These are phyloP conservation scores for Acrossocheilus fasciatus DNA, from an alignment of 2,797 vertebrate species.

Conservation along the genomic window DNA sequence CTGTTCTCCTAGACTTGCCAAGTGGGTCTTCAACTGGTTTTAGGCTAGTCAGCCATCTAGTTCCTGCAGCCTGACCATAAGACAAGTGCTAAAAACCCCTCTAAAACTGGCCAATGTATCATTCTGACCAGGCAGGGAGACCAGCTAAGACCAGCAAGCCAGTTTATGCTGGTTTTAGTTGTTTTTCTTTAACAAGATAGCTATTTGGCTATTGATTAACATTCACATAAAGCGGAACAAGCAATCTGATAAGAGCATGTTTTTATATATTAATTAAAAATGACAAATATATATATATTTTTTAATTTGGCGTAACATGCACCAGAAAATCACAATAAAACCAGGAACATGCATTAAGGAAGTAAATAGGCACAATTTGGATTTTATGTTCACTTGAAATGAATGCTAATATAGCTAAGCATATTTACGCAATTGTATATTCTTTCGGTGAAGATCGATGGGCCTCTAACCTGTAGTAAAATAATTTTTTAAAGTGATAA, in stretches of 20 bases:
- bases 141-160: background rate
- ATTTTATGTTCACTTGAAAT: background rate
- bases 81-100: background rate
- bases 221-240: background rate
- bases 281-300: background rate
- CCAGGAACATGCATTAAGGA: slow-evolving; percentile 16
- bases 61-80: background rate
- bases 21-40: background rate
- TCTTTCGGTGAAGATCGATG: background rate
- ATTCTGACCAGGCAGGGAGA: background rate
- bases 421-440: background rate
- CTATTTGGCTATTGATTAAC: background rate
- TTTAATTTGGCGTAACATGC: background rate
- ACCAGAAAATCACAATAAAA: background rate
- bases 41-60: background rate
- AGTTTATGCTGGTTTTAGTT: background rate
- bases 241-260: background rate
- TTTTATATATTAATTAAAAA: background rate
- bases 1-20: background rate
- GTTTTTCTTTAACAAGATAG: background rate
- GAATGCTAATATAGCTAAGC: background rate
- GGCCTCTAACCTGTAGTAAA: background rate
- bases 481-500: background rate
- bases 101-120: background rate
- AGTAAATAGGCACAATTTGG: background rate